Evolutionary conservation across 2,797 vertebrate genomes (phyloP).

Genomic region (Acanthopagrus latus): DNA sequence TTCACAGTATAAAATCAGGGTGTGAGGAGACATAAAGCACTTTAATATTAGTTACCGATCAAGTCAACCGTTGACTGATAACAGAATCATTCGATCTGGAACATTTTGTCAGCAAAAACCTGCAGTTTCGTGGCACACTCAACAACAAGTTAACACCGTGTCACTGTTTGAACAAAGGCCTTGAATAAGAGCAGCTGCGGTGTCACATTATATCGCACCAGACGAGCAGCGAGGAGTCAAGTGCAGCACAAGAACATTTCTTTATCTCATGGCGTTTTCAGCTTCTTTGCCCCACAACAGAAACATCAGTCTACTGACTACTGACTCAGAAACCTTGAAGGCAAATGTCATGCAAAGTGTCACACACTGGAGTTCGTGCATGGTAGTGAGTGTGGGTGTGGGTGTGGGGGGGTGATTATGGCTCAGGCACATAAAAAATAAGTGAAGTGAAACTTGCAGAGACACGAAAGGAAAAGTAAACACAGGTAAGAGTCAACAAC

Average conservation of each 20-base stretch:
- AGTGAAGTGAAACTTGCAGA: constrained; percentile 25
- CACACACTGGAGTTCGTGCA: not conserved
- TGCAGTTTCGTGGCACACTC: not conserved
- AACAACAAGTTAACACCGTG: constrained; percentile 8
- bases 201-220: constrained; percentile 7
- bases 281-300: constrained; percentile 34
- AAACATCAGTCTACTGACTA: constrained; percentile 13
- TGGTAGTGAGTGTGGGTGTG: not conserved
- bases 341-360: constrained; percentile 20
- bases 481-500: constrained; percentile 30
- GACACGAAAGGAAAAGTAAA: constrained; percentile 39
- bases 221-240: not conserved
- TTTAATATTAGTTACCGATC: not conserved
- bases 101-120: constrained; percentile 7
- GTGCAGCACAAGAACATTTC: constrained; percentile 51
- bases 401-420: not conserved
- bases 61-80: not conserved
- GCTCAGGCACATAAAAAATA: not conserved
- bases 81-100: not conserved
- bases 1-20: not conserved
- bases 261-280: constrained; percentile 50
- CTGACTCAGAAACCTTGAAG: constrained; percentile 42
- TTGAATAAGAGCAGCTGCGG: constrained; percentile 33
- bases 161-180: constrained; percentile 15
- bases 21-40: not conserved